Evolutionary conservation across 2,113 vertebrate species (phyloP).

Genomic region (Puntigrus tetrazona): DNA sequence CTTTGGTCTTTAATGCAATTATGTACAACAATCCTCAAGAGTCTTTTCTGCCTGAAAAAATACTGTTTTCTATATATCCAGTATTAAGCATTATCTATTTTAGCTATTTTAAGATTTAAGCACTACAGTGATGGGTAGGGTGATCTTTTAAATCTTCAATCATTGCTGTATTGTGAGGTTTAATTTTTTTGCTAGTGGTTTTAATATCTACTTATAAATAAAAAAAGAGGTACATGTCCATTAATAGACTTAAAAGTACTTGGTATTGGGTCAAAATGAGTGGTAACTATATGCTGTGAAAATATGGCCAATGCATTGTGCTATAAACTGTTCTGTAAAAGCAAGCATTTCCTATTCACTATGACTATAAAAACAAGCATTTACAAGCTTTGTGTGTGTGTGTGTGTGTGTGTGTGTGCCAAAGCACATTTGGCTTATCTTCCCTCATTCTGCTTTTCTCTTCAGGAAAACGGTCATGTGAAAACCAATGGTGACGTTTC

Average conservation of each 20-base stretch:
- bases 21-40: neutral
- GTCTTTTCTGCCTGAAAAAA: neutral
- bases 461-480: slow-evolving; percentile 93
- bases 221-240: neutral
- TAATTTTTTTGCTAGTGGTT: neutral
- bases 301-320: neutral
- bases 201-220: neutral
- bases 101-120: neutral
- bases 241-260: neutral
- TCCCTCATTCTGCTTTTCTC: slow-evolving; percentile 34
- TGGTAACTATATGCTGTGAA: neutral
- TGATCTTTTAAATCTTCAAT: neutral
- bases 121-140: neutral
- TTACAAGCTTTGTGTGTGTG: too few species aligned
- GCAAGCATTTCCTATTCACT: neutral
- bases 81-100: neutral
- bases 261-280: neutral
- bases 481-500: slow-evolving; percentile 89
- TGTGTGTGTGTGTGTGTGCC: neutral
- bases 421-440: neutral
- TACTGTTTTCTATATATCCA: neutral
- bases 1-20: neutral
- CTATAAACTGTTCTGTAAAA: neutral
- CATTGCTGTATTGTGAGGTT: neutral
- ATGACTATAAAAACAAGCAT: neutral